These are phyloP conservation scores for Drosophila parabipectinata DNA, from an alignment of 1,140 invertebrate genomes.

Conservation along the genomic window DNA sequence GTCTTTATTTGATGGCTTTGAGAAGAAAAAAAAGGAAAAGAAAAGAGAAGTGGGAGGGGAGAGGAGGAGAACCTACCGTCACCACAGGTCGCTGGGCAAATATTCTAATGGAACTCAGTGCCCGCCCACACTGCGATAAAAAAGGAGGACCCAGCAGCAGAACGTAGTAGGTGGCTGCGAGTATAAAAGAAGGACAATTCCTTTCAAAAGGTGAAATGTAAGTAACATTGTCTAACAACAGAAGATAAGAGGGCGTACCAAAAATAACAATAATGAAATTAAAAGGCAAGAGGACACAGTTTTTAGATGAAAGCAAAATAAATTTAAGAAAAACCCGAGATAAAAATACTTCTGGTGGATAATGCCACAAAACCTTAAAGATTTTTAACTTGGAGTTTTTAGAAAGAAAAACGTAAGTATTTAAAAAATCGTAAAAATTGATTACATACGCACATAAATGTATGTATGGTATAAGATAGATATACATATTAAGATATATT, in stretches of 20 bases:
- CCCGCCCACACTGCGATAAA: constrained; percentile 15
- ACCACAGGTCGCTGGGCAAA: constrained; percentile 35
- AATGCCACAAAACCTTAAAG: not conserved
- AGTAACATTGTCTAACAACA: constrained; percentile 26
- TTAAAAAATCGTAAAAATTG: not conserved
- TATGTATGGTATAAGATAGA: too few species aligned
- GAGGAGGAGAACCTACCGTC: constrained; percentile 15
- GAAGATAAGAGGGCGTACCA: not conserved
- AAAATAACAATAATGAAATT: constrained; percentile 23
- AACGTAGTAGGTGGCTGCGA: too few species aligned
- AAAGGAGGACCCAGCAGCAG: not conserved
- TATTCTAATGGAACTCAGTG: constrained; percentile 28
- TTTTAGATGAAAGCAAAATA: not conserved
- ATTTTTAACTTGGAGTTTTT: not conserved
- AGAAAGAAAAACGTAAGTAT: not conserved
- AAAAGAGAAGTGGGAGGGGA: not conserved
- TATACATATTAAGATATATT: too few species aligned
- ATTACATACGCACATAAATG: too few species aligned
- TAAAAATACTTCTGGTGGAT: not conserved
- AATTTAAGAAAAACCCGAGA: not conserved
- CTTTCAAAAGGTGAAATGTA: constrained; percentile 13
- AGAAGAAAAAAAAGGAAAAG: not conserved
- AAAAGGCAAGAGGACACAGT: constrained; percentile 1
- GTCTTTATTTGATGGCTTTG: constrained; percentile 67
- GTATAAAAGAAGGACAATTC: not conserved